phyloP scores from a whole-genome alignment of 37 sponge, comb jelly and placozoan genomes.

The Beroe ovata region DNA sequence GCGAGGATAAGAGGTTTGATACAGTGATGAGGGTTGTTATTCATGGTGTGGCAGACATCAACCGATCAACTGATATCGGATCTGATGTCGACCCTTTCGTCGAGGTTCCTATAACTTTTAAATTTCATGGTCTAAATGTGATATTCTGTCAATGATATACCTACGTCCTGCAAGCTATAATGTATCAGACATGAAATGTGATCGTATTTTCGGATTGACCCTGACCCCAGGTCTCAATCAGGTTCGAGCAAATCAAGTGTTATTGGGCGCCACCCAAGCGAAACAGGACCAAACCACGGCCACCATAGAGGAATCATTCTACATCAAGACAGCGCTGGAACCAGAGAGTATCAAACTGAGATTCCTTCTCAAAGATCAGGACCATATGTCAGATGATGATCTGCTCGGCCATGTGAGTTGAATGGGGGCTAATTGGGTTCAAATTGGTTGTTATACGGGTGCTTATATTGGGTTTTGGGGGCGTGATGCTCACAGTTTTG shows the following conservation, averaged over 20 bases:
- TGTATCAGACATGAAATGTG: too few relatives aligned
- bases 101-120: too few relatives aligned
- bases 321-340: conserved; percentile 12
- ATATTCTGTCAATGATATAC: too few relatives aligned
- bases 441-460: too few relatives aligned
- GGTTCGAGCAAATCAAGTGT: conserved; percentile 40
- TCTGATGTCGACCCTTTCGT: conserved; percentile 62
- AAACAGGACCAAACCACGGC: not conserved
- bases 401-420: conserved; percentile 29
- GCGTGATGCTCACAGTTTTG: too few relatives aligned
- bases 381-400: conserved; percentile 58
- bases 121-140: too few relatives aligned
- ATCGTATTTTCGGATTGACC: too few relatives aligned
- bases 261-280: conserved; percentile 28
- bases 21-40: conserved; percentile 36
- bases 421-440: too few relatives aligned
- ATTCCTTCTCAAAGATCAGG: conserved; percentile 52
- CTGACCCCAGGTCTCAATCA: too few relatives aligned
- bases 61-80: conserved; percentile 15
- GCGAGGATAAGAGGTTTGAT: conserved; percentile 26
- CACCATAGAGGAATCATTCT: conserved; percentile 35
- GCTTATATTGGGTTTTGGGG: too few relatives aligned
- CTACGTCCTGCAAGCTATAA: too few relatives aligned
- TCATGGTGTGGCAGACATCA: not conserved
- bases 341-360: not conserved